Evolutionary conservation across 1,140 invertebrate species (phyloP).

Genomic region (Goniozus legneri): DNA sequence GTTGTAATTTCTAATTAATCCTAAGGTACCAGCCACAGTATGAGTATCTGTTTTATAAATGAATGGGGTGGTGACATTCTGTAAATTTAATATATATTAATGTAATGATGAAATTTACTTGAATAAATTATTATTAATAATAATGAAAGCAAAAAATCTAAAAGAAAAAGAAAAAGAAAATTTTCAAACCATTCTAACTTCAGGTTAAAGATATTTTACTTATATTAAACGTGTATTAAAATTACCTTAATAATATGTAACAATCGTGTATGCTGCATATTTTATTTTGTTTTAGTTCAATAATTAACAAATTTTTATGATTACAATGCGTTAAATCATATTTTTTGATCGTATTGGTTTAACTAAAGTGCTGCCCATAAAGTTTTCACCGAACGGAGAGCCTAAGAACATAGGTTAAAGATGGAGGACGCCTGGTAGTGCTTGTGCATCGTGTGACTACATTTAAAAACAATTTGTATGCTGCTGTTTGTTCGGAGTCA

Average conservation of each 20-base stretch:
- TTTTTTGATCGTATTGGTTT: neutral
- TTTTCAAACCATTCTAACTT: neutral
- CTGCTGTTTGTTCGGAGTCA: neutral
- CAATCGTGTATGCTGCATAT: neutral
- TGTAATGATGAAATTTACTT: neutral
- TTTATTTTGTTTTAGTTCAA: neutral
- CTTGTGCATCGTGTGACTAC: neutral
- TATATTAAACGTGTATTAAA: neutral
- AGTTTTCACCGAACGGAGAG: slow-evolving; percentile 7
- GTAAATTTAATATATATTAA: neutral
- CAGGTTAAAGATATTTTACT: neutral
- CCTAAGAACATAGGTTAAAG: slow-evolving; percentile 6
- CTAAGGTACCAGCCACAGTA: neutral
- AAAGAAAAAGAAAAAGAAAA: neutral
- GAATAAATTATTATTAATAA: neutral
- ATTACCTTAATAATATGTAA: neutral
- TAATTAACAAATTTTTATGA: neutral
- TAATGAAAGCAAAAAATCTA: neutral
- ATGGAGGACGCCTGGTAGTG: slow-evolving; percentile 8
- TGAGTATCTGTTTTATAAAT: neutral
- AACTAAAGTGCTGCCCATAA: slow-evolving; percentile 11
- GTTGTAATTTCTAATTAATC: neutral
- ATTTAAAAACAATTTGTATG: slow-evolving; percentile 6
- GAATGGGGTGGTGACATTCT: neutral
- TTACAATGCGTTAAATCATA: neutral